Base-by-base conservation (phyloP, 2,797 vertebrate genomes). In the Sphaeramia orbicularis region DNA sequence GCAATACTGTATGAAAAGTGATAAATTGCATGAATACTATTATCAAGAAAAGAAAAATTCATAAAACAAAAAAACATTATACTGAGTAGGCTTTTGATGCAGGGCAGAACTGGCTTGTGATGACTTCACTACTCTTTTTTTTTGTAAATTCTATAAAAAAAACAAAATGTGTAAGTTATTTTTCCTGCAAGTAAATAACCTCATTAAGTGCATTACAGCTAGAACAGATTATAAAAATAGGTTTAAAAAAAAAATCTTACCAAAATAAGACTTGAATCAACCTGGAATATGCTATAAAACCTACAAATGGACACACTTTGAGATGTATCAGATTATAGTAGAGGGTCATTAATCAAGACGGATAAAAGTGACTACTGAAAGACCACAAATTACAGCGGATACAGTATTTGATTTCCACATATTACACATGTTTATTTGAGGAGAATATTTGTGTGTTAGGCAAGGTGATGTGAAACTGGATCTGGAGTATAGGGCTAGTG, bases 331-430 rank as follows among this genome's bases (percentile, higher is more conserved):
- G 13, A 37, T 36, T 11, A 51, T 21, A 45, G 16, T 30, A 6
- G 8, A 44, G 16, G 52, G 18, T 37, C 21, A 9, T 12, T 24
- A 18, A 52, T 27, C 4, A 7, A 8, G 32, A 62, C 1, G 41
- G n/a, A 10, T 24, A 52, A 53, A 14, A 11, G 40, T 10, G 1
- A 35, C 18, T 11, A 36, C 52, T 37, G 62, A 45, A 41, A n/a
- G 24, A 56, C 19, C 1, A n/a, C 47, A 47, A 58, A 27, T 43
- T 42, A 15, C 10, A 37, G 10, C 51, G 13, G 38, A 70, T 49
- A 43, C 27, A 56, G 37, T 21, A 49, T 65, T 67, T 12, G 16
- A 21, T 45, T 38, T 52, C 49, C 43, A 68, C 41, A 35, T 27
- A 5, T 8, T 32, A 24, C 7, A 56, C 40, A 43, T 47, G 48